phyloP scores from a whole-genome alignment of 1,140 invertebrate species.

The Calephelis virginiensis region DNA sequence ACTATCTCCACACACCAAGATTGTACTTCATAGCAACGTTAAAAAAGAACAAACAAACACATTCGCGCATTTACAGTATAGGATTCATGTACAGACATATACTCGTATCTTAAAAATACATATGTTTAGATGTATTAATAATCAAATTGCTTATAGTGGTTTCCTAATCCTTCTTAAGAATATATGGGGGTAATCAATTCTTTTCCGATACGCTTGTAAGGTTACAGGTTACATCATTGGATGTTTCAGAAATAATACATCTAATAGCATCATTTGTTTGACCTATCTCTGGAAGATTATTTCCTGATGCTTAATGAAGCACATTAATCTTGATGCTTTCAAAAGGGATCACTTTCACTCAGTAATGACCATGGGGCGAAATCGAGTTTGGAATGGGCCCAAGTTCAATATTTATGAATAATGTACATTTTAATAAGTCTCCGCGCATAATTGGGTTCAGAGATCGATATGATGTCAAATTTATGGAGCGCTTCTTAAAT shows the following conservation, averaged over 20 bases:
- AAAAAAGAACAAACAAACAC: no score
- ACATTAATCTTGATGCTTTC: constrained; percentile 56
- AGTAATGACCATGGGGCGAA: constrained; percentile 44
- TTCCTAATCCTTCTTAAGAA: constrained; percentile 25
- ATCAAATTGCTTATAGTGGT: constrained; percentile 12
- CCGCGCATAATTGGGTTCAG: neutral
- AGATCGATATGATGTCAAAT: neutral
- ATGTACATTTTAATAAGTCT: constrained; percentile 22
- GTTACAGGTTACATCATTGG: constrained; percentile 47
- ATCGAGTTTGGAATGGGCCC: constrained; percentile 48
- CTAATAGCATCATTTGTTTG: constrained; percentile 37
- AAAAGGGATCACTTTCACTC: constrained; percentile 68
- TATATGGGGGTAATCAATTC: constrained; percentile 45
- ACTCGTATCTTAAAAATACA: no score
- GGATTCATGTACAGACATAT: no score
- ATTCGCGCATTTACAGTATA: no score
- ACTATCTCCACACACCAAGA: no score
- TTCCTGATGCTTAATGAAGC: constrained; percentile 47
- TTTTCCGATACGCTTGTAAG: constrained; percentile 44
- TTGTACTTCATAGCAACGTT: no score
- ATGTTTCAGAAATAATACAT: constrained; percentile 45
- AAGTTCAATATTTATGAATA: constrained; percentile 27
- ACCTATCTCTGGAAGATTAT: constrained; percentile 57
- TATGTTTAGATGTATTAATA: neutral
- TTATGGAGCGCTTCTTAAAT: no score